These are phyloP conservation scores for Ispidina lecontei DNA, from an alignment of 2,797 vertebrate species.

Conservation along the genomic window DNA sequence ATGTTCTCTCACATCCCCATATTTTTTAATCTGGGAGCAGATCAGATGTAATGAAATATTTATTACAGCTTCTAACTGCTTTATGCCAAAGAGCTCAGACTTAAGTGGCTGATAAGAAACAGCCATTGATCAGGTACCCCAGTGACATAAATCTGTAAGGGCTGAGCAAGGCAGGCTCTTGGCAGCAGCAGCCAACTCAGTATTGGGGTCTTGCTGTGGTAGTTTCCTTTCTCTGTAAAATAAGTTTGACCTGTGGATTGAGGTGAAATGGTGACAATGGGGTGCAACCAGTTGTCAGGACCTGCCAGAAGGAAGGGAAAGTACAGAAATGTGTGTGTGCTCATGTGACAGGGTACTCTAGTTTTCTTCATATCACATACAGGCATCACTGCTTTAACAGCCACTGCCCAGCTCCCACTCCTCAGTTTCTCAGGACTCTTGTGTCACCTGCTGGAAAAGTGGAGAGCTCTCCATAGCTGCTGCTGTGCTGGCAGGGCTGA, in stretches of 20 bases:
- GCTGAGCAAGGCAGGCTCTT: neutral
- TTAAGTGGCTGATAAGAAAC: neutral
- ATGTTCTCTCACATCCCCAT: neutral
- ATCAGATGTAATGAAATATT: neutral
- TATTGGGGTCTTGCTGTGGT: neutral
- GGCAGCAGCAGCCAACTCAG: neutral
- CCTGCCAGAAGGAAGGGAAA: neutral
- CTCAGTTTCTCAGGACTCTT: neutral
- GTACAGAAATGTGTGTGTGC: neutral
- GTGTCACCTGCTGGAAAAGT: neutral
- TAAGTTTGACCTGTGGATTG: neutral
- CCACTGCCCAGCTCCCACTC: neutral
- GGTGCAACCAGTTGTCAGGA: neutral
- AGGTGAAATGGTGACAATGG: neutral
- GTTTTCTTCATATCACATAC: neutral
- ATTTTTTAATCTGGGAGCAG: neutral
- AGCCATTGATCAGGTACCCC: neutral
- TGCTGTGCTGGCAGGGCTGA: rapidly evolving
- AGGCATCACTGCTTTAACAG: neutral
- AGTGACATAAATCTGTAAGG: neutral
- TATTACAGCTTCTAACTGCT: neutral
- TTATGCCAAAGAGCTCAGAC: neutral
- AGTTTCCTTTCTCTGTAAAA: neutral
- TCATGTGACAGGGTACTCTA: neutral
- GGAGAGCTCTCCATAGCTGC: neutral